Base-by-base conservation (phyloP, 2,888 invertebrate species). In the Laothoe populi region DNA sequence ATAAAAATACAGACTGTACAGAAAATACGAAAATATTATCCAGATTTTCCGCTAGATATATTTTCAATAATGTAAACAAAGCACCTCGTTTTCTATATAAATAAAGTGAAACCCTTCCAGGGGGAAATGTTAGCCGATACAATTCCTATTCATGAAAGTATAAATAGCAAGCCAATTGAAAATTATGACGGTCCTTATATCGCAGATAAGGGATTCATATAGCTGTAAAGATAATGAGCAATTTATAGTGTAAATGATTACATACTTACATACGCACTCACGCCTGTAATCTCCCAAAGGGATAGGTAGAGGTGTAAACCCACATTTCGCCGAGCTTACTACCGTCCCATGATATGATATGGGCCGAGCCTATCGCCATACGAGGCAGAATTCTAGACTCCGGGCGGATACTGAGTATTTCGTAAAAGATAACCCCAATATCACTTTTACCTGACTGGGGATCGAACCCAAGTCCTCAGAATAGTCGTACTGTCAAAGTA, bases 91-190 rank as follows among this genome's bases (percentile, higher is more conserved):
- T 74, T 73, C 71, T 70, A 67, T 75, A 60, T 70, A 71, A 67
- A 68, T 67, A 66, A 69, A 68, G 70, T 58, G 57, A 57, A 62
- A 62, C 62, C 48, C 48, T 62, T 62, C 48, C 7, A 24, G 62
- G 24, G 31, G 58, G 57, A 62, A 62, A 62, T 38, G 44, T 44
- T 10, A 44, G 44, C 57, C 45, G 53, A 59, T 45, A 44, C 69
- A 71, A 81, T 79, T 78, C 69, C 78, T 81, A 83, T 83, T 83
- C 81, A 82, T 81, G 75, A 70, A 72, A 76, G 75, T 77, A 76
- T 79, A 78, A 78, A 79, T 77, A 75, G 77, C 70, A 63, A 68
- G 75, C 66, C 79, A 74, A 81, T 81, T 78, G 79, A 79, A 81
- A 81, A 78, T 79, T 79, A 81, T 79, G 75, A 57, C 63, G 60